These are phyloP conservation scores for Drosophila athabasca DNA, from an alignment of 1,140 invertebrate genomes.

Conservation along the genomic window DNA sequence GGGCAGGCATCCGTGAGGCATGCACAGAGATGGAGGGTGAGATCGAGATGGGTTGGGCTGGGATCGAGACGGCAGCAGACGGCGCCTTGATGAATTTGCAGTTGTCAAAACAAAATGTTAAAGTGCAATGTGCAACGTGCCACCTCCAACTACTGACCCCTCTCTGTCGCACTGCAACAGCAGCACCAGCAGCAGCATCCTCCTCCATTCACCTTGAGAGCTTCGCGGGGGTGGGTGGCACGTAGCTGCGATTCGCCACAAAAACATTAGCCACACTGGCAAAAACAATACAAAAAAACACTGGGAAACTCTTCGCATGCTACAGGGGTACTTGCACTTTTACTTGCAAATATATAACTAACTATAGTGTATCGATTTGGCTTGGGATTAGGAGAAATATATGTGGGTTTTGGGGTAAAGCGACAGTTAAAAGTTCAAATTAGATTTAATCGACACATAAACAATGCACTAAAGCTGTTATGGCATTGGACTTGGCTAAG, in stretches of 20 bases:
- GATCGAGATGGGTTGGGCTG: not conserved
- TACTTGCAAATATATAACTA: too few species aligned
- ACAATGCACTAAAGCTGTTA: too few species aligned
- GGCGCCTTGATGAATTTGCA: slow-evolving; percentile 54
- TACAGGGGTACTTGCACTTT: not conserved
- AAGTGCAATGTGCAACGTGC: slow-evolving; percentile 51
- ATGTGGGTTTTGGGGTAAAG: too few species aligned
- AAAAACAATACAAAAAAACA: not conserved
- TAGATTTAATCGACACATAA: too few species aligned
- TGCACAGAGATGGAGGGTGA: not conserved
- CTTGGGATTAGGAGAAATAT: too few species aligned
- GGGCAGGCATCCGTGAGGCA: not conserved
- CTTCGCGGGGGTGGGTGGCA: slow-evolving; percentile 9
- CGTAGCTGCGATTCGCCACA: slow-evolving; percentile 15
- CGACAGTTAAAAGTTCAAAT: too few species aligned
- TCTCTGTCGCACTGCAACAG: too few species aligned
- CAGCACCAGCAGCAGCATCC: too few species aligned
- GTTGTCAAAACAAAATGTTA: slow-evolving; percentile 66
- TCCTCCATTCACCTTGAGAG: not conserved
- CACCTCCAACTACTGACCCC: too few species aligned
- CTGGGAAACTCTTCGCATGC: not conserved
- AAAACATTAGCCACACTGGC: not conserved
- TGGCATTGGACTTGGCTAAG: too few species aligned
- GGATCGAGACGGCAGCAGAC: slow-evolving; percentile 2
- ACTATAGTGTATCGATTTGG: too few species aligned